Conservation (phyloP, 2,113 vertebrate species). For the Psilopogon haemacephalus region DNA sequence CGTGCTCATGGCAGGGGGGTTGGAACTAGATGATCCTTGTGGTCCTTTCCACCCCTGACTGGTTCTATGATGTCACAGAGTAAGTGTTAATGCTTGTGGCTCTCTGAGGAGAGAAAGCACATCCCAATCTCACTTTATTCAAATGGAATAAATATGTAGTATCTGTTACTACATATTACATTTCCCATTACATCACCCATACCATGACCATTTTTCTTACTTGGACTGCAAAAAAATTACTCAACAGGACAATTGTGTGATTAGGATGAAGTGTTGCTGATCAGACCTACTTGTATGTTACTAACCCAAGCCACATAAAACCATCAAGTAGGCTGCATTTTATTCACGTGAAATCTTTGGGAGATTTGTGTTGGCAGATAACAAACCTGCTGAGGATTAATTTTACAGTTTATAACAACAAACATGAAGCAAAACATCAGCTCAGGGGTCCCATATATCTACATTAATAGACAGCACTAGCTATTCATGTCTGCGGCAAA, state of each 20-base stretch:
- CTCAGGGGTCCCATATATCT: neutral
- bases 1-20: no score
- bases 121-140: neutral
- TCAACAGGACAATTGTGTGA: neutral
- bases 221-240: neutral
- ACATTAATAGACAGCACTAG: neutral
- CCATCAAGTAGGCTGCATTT: neutral
- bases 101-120: accelerated
- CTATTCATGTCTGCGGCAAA: neutral
- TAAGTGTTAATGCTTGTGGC: neutral
- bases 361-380: neutral
- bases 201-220: neutral
- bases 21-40: no score
- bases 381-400: neutral
- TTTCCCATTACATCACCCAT: neutral
- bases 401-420: neutral
- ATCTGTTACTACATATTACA: neutral
- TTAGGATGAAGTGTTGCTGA: neutral
- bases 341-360: neutral
- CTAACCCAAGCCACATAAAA: neutral
- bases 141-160: neutral
- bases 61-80: neutral
- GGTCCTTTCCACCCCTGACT: no score
- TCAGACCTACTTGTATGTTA: neutral
- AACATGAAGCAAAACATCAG: neutral